Evolutionary conservation across 2,113 vertebrate genomes (phyloP).

Genomic region (Cariama cristata): DNA sequence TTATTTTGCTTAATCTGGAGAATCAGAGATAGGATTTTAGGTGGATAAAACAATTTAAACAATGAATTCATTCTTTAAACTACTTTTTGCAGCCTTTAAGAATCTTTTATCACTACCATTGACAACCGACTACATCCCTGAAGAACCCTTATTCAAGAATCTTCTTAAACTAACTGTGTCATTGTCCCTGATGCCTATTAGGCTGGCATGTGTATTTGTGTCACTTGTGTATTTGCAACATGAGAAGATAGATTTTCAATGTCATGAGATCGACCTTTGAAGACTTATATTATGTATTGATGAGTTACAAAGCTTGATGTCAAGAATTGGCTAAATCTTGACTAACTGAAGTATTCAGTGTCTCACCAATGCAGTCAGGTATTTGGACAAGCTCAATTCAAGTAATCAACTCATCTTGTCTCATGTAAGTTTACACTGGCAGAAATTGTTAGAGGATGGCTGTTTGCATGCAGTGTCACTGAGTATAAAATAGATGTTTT

Average conservation of each 20-base stretch:
- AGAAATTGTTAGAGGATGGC: neutral
- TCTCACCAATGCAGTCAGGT: neutral
- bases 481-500: neutral
- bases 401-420: neutral
- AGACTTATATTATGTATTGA: neutral
- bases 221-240: neutral
- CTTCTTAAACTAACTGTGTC: neutral
- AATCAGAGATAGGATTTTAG: neutral
- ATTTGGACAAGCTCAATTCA: neutral
- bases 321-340: neutral
- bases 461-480: neutral
- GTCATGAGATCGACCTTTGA: neutral
- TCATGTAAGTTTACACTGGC: neutral
- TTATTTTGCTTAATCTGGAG: neutral
- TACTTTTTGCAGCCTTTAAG: neutral
- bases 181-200: neutral
- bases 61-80: neutral
- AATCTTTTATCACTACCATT: neutral
- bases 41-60: neutral
- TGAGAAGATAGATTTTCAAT: neutral
- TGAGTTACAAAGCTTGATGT: neutral
- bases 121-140: neutral
- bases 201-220: neutral
- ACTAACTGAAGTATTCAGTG: neutral
- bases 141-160: neutral